A percentile compares a stretch with the other conserved stretches of the same genome.
These are phyloP conservation scores for Psittacula echo DNA, from an alignment of 2,797 vertebrate species.

Conservation along the genomic window DNA sequence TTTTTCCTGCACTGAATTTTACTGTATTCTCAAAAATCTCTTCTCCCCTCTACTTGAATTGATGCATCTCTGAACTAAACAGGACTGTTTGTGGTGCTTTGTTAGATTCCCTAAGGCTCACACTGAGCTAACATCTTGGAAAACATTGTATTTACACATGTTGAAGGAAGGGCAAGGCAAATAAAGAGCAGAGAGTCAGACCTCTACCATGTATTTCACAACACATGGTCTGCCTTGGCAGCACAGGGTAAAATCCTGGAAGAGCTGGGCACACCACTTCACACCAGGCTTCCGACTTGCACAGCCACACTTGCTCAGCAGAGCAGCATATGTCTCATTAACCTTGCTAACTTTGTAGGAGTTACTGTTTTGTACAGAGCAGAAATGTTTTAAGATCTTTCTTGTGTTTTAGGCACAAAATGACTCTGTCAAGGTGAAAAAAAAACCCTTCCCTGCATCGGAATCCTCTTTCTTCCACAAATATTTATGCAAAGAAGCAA, in stretches of 20 bases:
- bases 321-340: constrained; percentile 30
- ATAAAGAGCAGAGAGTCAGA: background rate
- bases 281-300: background rate
- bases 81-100: background rate
- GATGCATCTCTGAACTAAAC: background rate
- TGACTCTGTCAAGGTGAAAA: background rate
- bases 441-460: background rate
- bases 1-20: background rate
- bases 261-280: background rate
- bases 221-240: background rate
- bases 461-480: background rate
- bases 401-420: background rate
- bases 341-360: constrained; percentile 35
- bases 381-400: background rate
- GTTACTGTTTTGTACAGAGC: background rate
- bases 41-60: background rate
- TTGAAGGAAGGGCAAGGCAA: background rate
- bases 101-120: background rate
- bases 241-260: background rate
- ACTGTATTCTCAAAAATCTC: background rate
- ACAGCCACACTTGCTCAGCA: background rate
- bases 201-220: background rate
- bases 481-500: constrained; percentile 19
- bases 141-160: rapidly evolving
- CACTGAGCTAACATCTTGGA: background rate